A percentile compares a stretch with the other conserved stretches of the same genome.
phyloP scores from a whole-genome alignment of 2,888 invertebrate species.

The Campoplex nolae region DNA sequence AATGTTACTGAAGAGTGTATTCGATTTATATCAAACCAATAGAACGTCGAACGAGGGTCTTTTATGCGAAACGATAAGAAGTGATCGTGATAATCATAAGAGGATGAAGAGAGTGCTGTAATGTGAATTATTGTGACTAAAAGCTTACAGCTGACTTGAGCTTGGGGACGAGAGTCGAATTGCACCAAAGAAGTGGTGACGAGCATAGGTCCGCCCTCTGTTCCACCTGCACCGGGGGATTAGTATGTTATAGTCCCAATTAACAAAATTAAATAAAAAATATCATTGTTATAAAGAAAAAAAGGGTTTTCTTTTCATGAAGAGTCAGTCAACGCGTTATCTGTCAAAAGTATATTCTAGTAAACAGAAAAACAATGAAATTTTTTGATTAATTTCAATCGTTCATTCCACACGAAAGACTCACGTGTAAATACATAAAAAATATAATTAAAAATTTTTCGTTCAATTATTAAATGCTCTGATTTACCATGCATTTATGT shows the following conservation, averaged over 20 bases:
- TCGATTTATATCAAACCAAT: neutral
- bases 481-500: constrained; percentile 13
- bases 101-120: constrained; percentile 73
- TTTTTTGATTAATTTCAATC: constrained; percentile 15
- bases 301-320: neutral
- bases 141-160: constrained; percentile 84
- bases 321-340: constrained; percentile 15
- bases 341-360: neutral
- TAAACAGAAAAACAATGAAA: neutral
- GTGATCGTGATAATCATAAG: constrained; percentile 52
- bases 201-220: constrained; percentile 81
- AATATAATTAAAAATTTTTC: constrained; percentile 7
- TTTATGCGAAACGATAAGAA: constrained; percentile 35
- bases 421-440: neutral
- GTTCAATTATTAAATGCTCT: neutral
- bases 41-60: neutral
- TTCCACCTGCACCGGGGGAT: constrained; percentile 83
- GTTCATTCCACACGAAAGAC: constrained; percentile 46
- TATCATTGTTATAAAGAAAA: constrained; percentile 38
- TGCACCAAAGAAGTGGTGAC: constrained; percentile 81
- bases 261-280: constrained; percentile 65
- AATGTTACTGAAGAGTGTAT: neutral
- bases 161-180: constrained; percentile 81
- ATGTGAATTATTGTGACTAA: constrained; percentile 77
- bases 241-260: constrained; percentile 81